A percentile compares a stretch with the other conserved stretches of the same genome.
Evolutionary conservation across 2,113 vertebrate genomes (phyloP).

Genomic region (Picathartes gymnocephalus): DNA sequence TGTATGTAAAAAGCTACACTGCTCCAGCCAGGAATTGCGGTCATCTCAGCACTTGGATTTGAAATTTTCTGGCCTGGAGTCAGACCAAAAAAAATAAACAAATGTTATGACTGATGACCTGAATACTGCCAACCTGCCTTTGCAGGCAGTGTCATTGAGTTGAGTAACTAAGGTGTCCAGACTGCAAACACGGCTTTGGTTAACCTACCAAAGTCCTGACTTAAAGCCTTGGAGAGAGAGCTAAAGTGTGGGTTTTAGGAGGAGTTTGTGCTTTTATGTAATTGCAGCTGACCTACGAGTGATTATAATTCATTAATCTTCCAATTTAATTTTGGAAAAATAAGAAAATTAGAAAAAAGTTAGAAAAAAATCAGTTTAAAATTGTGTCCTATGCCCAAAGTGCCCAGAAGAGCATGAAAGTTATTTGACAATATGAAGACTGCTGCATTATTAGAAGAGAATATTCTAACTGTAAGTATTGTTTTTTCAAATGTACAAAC

Average conservation of each 20-base stretch:
- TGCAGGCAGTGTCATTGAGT: background rate
- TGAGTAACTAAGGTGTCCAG: background rate
- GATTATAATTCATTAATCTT: background rate
- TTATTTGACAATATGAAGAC: background rate
- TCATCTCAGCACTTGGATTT: background rate
- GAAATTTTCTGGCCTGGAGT: background rate
- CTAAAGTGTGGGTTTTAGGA: background rate
- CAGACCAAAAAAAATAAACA: background rate
- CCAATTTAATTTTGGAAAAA: background rate
- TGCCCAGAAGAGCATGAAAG: background rate
- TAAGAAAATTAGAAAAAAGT: background rate
- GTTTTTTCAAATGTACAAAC: background rate
- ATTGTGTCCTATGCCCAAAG: background rate
- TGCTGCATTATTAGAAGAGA: constrained; percentile 76
- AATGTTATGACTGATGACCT: background rate
- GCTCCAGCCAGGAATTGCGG: background rate
- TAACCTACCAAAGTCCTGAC: background rate
- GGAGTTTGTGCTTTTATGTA: background rate
- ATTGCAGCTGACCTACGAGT: background rate
- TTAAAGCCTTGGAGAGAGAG: background rate
- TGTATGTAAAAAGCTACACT: background rate
- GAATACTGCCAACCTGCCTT: background rate
- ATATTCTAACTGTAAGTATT: constrained; percentile 73
- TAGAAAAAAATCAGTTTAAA: background rate
- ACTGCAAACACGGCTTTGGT: background rate